Evolutionary conservation across 2,888 invertebrate genomes (phyloP).

Genomic region (Drepana falcataria): DNA sequence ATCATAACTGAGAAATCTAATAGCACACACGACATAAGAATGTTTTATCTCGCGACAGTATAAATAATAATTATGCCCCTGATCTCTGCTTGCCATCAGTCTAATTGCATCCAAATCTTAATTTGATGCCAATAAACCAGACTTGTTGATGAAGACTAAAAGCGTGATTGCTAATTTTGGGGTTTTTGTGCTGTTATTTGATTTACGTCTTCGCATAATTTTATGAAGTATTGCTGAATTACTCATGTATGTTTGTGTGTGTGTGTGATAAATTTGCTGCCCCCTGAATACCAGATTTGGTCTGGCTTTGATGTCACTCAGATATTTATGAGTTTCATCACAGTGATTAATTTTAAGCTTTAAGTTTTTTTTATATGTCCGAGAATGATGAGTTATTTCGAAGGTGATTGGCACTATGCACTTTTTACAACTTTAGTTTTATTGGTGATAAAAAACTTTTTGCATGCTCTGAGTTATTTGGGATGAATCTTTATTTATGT

Average conservation of each 20-base stretch:
- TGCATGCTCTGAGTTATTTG: constrained; percentile 11
- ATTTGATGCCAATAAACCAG: constrained; percentile 34
- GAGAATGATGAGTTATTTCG: constrained; percentile 41
- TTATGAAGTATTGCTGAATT: constrained; percentile 18
- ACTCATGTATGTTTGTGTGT: neutral
- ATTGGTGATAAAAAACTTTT: constrained; percentile 2
- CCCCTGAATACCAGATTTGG: constrained; percentile 21
- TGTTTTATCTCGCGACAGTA: constrained; percentile 35
- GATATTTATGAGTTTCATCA: constrained; percentile 45
- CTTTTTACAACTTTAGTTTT: constrained; percentile 13
- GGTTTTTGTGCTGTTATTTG: constrained; percentile 33
- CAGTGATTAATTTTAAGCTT: constrained; percentile 27
- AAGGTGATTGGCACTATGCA: constrained; percentile 36
- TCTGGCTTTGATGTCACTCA: constrained; percentile 33
- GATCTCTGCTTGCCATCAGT: constrained; percentile 24
- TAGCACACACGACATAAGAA: constrained; percentile 18
- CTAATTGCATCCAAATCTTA: constrained; percentile 48
- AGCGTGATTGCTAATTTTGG: constrained; percentile 48
- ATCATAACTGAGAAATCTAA: too few relatives aligned
- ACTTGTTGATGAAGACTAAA: constrained; percentile 29
- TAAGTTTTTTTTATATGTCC: constrained; percentile 16
- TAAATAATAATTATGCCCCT: constrained; percentile 34
- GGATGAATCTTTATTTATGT: constrained; percentile 5
- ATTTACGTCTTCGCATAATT: constrained; percentile 39
- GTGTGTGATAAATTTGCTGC: constrained; percentile 32